Base-by-base conservation (phyloP, 2,888 invertebrate genomes). In the Malachius bipustulatus region DNA sequence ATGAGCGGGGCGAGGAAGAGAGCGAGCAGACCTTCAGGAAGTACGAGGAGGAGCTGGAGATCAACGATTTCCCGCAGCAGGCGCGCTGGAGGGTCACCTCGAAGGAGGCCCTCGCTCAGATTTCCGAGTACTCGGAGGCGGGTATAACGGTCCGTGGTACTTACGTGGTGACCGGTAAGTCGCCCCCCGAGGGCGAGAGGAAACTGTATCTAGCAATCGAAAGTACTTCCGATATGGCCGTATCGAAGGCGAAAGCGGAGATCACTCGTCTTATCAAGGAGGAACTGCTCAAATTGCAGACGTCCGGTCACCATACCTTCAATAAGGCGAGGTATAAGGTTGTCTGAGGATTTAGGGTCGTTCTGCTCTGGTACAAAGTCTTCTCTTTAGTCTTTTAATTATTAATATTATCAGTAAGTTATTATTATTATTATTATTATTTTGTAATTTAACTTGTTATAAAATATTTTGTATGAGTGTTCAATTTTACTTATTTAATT, bases 11-110 rank as follows among this genome's bases (percentile, higher is more conserved):
- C 33, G 82, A 83, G 34, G 75, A 72, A 48, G 72, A 70, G 19
- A 66, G 73, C 24, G 72, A 71, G 52, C 75, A 70, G 55, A 75
- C 76, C 10, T 87, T 88, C 69, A 72, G 82, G 42, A 90, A 94
- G 55, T 99, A 93, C 62, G 98, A 99, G 63, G 97, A 97, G 49
- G 98, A 99, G 59, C 69, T 99, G 47, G 98, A 98, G 66, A 99
- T 99, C 56, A 99, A 99, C 59, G 98, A 99, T 64, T 99, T 99
- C 67, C 98, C 98, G 15, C 98, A 99, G 55, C 96, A 96, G 59
- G 96, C 97, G 1, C 72, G 98, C 39, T 98, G 94, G 93, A 75
- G 93, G 47, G 93, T 99, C 37, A 98, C 97, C 3, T 91, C 90
- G 46, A 94, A 91, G 80, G 98, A 99, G 67, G 94, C 97, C 3